These are phyloP conservation scores for Zenarchopterus dispar DNA, from an alignment of 2,797 vertebrate genomes.

Conservation along the genomic window DNA sequence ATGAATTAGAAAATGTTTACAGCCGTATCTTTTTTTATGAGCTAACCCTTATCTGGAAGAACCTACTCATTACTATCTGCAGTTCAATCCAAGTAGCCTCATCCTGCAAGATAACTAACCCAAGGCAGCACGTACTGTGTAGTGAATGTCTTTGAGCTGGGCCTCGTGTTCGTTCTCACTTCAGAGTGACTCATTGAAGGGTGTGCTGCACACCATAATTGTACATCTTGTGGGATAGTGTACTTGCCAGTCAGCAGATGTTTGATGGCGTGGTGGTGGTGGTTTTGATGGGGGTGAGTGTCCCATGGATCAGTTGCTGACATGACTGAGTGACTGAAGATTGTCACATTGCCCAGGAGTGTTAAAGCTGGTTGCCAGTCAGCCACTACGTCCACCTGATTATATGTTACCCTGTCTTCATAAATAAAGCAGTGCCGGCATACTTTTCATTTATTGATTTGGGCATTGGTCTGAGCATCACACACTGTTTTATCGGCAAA, in stretches of 20 bases:
- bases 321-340: conserved; percentile 6
- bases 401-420: background rate
- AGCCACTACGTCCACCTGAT: background rate
- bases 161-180: conserved; percentile 21
- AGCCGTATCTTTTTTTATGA: no score
- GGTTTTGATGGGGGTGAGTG: conserved; percentile 28
- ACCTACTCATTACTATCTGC: no score
- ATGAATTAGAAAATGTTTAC: no score
- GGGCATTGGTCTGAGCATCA: background rate
- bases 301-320: conserved; percentile 36
- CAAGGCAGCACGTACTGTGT: background rate
- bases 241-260: conserved; percentile 48
- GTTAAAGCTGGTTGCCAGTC: background rate
- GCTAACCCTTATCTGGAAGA: no score
- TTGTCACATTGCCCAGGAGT: conserved; percentile 17
- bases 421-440: background rate
- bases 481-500: background rate
- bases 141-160: background rate
- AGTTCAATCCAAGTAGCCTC: no score
- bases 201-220: conserved; percentile 4
- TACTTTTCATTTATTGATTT: background rate
- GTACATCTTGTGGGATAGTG: conserved; percentile 26
- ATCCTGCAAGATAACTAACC: conserved; percentile 25
- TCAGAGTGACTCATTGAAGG: conserved; percentile 39
- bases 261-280: conserved; percentile 29